Conservation (phyloP, 2,888 invertebrate species). For the Ganaspis brasiliensis region DNA sequence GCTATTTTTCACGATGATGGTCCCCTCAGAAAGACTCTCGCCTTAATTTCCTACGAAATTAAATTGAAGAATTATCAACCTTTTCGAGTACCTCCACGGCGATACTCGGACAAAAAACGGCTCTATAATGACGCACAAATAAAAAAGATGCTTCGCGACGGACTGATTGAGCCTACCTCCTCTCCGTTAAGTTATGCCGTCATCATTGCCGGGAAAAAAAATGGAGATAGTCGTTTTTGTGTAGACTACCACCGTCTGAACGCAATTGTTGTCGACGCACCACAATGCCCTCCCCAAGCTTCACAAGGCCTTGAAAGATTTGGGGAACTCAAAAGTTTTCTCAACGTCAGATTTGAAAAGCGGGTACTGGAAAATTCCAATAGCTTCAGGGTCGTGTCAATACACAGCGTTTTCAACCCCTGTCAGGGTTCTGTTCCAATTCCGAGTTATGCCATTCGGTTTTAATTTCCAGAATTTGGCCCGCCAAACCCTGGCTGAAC, state of each 20-base stretch:
- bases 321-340: background rate
- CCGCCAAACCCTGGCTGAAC: too few species aligned
- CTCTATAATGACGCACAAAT: background rate
- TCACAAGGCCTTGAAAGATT: background rate
- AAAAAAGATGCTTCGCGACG: background rate
- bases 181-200: too few species aligned
- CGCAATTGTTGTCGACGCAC: too few species aligned
- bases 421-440: background rate
- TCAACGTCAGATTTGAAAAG: too few species aligned
- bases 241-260: too few species aligned
- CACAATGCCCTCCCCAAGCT: background rate
- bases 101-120: background rate
- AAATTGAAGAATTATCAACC: background rate
- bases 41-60: background rate
- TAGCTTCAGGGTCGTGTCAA: slow-evolving; percentile 57
- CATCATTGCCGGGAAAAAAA: background rate
- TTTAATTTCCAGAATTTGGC: too few species aligned
- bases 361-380: slow-evolving; percentile 72
- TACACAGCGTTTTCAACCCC: slow-evolving; percentile 41
- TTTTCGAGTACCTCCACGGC: background rate
- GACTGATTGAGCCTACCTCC: background rate
- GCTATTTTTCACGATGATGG: background rate
- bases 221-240: background rate
- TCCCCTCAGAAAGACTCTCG: background rate
- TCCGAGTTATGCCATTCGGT: too few species aligned